phyloP scores from a whole-genome alignment of 2,797 vertebrate genomes.

The Sebastes baramenuke region DNA sequence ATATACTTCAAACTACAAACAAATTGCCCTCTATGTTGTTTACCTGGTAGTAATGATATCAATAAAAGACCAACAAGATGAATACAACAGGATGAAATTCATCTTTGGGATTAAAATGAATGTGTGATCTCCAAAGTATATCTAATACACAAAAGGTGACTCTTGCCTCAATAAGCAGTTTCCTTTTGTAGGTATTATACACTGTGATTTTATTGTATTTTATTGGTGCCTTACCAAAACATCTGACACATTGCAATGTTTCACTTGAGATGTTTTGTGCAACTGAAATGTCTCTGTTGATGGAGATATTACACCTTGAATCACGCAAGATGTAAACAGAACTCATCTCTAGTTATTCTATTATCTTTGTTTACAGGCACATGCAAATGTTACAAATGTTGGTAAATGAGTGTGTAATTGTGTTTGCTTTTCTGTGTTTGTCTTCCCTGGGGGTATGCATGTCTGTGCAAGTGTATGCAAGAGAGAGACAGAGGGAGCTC shows the following conservation, averaged over 20 bases:
- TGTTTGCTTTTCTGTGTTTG: not conserved
- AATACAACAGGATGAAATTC: not conserved
- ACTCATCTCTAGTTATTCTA: not conserved
- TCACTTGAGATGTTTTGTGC: not conserved
- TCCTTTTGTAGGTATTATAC: not conserved
- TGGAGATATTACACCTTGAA: not conserved
- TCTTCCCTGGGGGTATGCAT: not conserved
- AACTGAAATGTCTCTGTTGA: not conserved
- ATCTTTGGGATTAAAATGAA: not conserved
- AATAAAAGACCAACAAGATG: not conserved
- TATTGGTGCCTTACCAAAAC: not conserved
- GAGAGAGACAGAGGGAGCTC: not conserved
- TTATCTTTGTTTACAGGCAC: not conserved
- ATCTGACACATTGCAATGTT: not conserved
- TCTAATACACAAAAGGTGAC: not conserved
- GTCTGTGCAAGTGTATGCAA: not conserved
- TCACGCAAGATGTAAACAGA: not conserved
- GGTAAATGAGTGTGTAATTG: not conserved
- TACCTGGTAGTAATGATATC: not conserved
- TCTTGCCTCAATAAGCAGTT: not conserved
- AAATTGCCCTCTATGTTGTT: not conserved
- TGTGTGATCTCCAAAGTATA: not conserved
- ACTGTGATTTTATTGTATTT: not conserved
- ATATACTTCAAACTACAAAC: not conserved
- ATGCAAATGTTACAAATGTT: not conserved